Conservation (phyloP, 2,888 invertebrate species). For the Acronicta alni region DNA sequence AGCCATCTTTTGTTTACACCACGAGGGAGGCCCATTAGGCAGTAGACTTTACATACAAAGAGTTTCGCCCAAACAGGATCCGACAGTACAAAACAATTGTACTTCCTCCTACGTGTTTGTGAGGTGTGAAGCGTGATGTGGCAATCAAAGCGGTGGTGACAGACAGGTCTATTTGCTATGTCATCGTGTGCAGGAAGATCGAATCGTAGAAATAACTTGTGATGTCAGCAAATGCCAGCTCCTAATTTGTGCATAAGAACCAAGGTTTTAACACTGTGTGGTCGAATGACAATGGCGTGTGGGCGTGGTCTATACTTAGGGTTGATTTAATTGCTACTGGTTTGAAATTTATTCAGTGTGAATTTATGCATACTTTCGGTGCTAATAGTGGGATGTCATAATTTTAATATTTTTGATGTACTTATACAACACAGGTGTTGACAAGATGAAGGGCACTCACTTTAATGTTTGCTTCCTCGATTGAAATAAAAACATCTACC, state of each 20-base stretch:
- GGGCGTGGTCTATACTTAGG: conserved; percentile 32
- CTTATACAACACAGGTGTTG: neutral
- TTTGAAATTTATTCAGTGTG: conserved; percentile 49
- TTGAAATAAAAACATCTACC: neutral
- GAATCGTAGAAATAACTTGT: conserved; percentile 29
- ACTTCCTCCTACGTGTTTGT: conserved; percentile 57
- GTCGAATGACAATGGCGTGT: conserved; percentile 36
- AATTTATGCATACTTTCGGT: conserved; percentile 26
- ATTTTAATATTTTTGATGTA: conserved; percentile 15
- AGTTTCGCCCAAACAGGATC: conserved; percentile 45
- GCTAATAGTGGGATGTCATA: conserved; percentile 31
- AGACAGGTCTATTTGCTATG: conserved; percentile 61
- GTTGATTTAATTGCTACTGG: conserved; percentile 35
- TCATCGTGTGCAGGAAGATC: conserved; percentile 65
- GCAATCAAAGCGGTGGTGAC: conserved; percentile 55
- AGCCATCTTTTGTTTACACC: conserved; percentile 33
- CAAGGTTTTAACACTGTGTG: conserved; percentile 46
- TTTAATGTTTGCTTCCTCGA: neutral
- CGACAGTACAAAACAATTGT: conserved; percentile 42
- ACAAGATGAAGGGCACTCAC: neutral
- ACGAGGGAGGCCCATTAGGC: conserved; percentile 3
- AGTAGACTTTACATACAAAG: conserved; percentile 45
- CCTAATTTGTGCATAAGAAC: conserved; percentile 24
- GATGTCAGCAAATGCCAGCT: conserved; percentile 36
- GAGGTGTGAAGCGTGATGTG: conserved; percentile 60